Conservation (phyloP, 2,888 invertebrate genomes). For the Zhuqinia jingwanae region DNA sequence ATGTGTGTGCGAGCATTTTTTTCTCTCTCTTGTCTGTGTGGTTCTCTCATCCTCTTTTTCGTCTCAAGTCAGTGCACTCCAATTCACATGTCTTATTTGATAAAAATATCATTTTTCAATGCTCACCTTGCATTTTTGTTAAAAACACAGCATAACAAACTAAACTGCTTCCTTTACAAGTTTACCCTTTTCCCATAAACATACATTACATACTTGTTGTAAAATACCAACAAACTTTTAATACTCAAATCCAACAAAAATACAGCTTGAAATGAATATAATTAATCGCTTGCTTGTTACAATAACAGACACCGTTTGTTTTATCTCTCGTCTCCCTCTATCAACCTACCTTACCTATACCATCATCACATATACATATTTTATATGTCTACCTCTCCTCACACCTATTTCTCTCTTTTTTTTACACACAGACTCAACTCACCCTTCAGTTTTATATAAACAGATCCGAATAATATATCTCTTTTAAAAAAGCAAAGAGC, state of each 20-base stretch:
- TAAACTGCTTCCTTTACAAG: neutral
- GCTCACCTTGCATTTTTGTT: neutral
- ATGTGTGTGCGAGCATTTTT: constrained; percentile 26
- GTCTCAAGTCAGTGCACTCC: constrained; percentile 61
- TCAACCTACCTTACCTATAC: neutral
- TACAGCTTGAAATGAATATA: constrained; percentile 61
- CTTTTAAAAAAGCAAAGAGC: constrained; percentile 5
- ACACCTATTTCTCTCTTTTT: constrained; percentile 52
- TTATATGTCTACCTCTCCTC: constrained; percentile 29
- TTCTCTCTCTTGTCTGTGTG: constrained; percentile 23
- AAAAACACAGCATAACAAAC: neutral
- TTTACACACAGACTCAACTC: neutral
- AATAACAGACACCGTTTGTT: constrained; percentile 63
- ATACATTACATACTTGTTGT: too few species aligned
- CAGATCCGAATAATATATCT: neutral
- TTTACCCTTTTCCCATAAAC: constrained; percentile 19
- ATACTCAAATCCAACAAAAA: constrained; percentile 45
- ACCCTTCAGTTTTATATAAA: constrained; percentile 32
- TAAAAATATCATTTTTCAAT: constrained; percentile 58
- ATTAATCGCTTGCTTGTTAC: constrained; percentile 49
- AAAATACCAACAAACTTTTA: constrained; percentile 16
- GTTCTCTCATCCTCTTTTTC: constrained; percentile 39
- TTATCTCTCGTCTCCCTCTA: constrained; percentile 46
- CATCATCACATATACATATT: constrained; percentile 5
- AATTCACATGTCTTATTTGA: constrained; percentile 58